Evolutionary conservation across 2,113 vertebrate genomes (phyloP), one percentile per base, ranked within the genome.

Genomic region (Suncus etruscus): DNA sequence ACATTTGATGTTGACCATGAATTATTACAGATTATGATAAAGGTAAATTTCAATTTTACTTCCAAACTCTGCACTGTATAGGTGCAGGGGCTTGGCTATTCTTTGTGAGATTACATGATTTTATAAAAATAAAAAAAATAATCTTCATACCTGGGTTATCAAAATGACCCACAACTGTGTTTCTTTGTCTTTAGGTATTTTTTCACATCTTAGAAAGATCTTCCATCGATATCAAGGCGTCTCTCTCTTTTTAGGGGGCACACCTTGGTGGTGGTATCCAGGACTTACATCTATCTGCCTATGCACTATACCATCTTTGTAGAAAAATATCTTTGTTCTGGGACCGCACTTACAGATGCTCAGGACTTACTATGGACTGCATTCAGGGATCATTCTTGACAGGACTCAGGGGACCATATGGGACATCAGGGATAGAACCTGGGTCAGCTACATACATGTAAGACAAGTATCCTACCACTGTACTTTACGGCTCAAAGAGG

Each of bases 101-200:
- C 29, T 92, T 75, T 45, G n/a, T 48, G n/a, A 65, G 11, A 94
- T 86, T 51, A 93, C 92, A 91, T 91, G 90, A 95, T 92, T 89
- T 73, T 77, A 83, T 77, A 76, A 45, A 91, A 31, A 82, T 68
- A 73, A 90, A 89, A 84, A 73, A 89, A 84, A 73, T 47, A 51
- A 27, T 58, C 45, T 77, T 58, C 48, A 48, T 50, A 81, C 51
- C 25, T 75, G 45, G n/a, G 16, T 51, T 51, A 86, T 86, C 91
- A 92, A 65, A 83, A 74, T 81, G 63, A 81, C 61, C 25, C n/a
- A 39, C 25, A 32, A 51, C 22, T 70, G 45, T 29, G 1, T 48
- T 54, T 74, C 73, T 83, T 50, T 75, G 50, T 80, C n/a, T 75
- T 86, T 51, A 88, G 72, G 61, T 72, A 51, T 15, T 54, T 74